Percentiles rank a stretch among this genome's conserved stretches.
Evolutionary conservation across 2,888 invertebrate species (phyloP).

Genomic region (Nudaria mundana): DNA sequence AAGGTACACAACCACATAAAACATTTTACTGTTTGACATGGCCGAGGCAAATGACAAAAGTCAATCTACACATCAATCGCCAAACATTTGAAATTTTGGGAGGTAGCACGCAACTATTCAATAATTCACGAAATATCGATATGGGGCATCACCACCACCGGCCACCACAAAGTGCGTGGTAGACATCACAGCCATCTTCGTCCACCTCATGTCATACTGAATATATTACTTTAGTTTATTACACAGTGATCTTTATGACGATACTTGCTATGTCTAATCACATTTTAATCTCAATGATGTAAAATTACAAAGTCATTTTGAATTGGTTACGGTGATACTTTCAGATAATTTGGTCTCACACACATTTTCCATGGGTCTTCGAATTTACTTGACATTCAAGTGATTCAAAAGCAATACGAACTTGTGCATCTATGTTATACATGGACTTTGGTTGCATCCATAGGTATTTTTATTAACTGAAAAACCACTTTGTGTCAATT

Average conservation of each 20-base stretch:
- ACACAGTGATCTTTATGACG: slow-evolving; percentile 5
- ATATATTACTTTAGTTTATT: slow-evolving; percentile 18
- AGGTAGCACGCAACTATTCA: slow-evolving; percentile 77
- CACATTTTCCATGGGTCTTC: background rate
- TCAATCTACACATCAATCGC: slow-evolving; percentile 80
- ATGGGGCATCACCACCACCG: slow-evolving; percentile 67
- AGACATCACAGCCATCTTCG: slow-evolving; percentile 46
- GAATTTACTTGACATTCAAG: background rate
- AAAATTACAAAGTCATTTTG: slow-evolving; percentile 2
- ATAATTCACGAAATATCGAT: slow-evolving; percentile 80
- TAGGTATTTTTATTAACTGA: no score
- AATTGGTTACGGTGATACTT: slow-evolving; percentile 2
- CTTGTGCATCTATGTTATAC: no score
- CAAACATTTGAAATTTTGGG: slow-evolving; percentile 80
- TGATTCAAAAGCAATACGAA: background rate
- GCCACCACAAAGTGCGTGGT: slow-evolving; percentile 48
- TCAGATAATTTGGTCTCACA: slow-evolving; percentile 6
- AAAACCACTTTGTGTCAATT: no score
- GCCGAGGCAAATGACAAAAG: slow-evolving; percentile 79
- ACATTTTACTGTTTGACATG: slow-evolving; percentile 78
- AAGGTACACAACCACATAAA: slow-evolving; percentile 51
- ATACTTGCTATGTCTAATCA: slow-evolving; percentile 6
- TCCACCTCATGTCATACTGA: slow-evolving; percentile 40
- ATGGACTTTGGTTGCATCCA: no score
- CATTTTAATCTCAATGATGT: slow-evolving; percentile 5